Evolutionary conservation across 2,888 invertebrate genomes (phyloP).

Genomic region (Acrobasis suavella): DNA sequence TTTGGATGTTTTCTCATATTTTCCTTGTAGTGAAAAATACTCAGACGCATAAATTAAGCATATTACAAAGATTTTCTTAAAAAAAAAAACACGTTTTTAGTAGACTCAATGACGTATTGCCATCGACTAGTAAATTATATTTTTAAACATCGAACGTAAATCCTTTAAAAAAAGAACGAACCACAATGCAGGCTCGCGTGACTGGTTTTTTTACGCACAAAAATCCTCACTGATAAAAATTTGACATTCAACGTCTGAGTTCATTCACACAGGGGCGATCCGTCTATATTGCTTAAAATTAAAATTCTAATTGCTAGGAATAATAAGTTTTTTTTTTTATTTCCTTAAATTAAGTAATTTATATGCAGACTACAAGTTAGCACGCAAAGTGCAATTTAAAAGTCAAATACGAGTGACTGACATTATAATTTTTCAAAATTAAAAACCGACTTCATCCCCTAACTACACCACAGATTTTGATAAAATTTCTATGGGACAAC

Average conservation of each 20-base stretch:
- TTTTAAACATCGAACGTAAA: slow-evolving; percentile 1
- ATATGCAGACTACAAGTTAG: slow-evolving; percentile 14
- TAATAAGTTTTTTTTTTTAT: neutral
- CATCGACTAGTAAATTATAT: slow-evolving; percentile 2
- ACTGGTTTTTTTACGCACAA: slow-evolving; percentile 15
- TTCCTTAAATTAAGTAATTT: slow-evolving; percentile 10
- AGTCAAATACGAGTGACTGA: neutral
- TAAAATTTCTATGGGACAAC: no score
- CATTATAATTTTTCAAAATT: neutral
- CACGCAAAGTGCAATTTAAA: slow-evolving; percentile 8
- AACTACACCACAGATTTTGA: no score
- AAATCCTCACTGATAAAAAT: slow-evolving; percentile 17
- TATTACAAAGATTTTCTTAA: no score
- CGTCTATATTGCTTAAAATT: slow-evolving; percentile 15
- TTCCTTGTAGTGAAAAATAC: no score
- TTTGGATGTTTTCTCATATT: no score
- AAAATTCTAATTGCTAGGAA: slow-evolving; percentile 17
- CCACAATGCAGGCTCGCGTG: slow-evolving; percentile 12
- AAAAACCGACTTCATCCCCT: no score
- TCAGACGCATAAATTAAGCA: no score
- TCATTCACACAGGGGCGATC: slow-evolving; percentile 6
- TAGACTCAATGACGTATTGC: neutral
- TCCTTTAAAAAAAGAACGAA: slow-evolving; percentile 4
- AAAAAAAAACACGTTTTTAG: no score
- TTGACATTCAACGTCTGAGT: slow-evolving; percentile 14